A percentile compares a stretch with the other conserved stretches of the same genome.
phyloP scores from a whole-genome alignment of 2,797 vertebrate species.

The Rhynchotus rufescens region DNA sequence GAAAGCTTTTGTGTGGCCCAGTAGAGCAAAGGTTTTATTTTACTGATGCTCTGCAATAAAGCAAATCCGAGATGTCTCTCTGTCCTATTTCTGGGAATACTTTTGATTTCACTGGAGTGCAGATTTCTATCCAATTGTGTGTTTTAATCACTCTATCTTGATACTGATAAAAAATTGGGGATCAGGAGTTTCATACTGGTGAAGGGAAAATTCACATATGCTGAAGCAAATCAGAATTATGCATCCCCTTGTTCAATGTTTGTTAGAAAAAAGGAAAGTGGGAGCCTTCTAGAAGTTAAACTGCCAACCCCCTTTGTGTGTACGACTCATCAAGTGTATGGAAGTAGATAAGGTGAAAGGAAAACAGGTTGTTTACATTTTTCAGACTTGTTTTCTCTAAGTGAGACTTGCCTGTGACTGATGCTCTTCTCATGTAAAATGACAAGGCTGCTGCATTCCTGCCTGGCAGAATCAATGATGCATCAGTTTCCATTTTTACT shows the following conservation, averaged over 20 bases:
- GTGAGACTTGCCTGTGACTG: not conserved
- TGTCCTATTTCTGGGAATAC: not conserved
- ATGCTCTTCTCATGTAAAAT: not conserved
- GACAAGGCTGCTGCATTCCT: not conserved
- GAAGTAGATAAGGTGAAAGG: not conserved
- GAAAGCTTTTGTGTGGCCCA: not conserved
- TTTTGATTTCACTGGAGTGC: not conserved
- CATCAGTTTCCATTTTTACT: not conserved
- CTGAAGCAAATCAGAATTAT: slow-evolving; percentile 11
- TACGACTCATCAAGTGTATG: not conserved
- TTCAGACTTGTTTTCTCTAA: not conserved
- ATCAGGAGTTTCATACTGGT: not conserved
- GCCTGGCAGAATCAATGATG: not conserved
- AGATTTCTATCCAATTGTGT: slow-evolving; percentile 5
- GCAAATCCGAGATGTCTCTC: not conserved
- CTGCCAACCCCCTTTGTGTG: slow-evolving; percentile 6
- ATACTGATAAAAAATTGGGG: not conserved
- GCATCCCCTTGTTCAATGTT: not conserved
- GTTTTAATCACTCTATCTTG: not conserved
- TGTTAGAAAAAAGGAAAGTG: not conserved
- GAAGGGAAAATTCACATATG: not conserved
- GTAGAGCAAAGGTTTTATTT: slow-evolving; percentile 14
- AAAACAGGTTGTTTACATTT: not conserved
- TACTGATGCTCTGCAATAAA: not conserved
- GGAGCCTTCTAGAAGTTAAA: not conserved